A percentile compares a stretch with the other conserved stretches of the same genome.
These are phyloP conservation scores for Astreopora myriophthalma DNA, from an alignment of 64 coral and sea anemone genomes.

Conservation along the genomic window DNA sequence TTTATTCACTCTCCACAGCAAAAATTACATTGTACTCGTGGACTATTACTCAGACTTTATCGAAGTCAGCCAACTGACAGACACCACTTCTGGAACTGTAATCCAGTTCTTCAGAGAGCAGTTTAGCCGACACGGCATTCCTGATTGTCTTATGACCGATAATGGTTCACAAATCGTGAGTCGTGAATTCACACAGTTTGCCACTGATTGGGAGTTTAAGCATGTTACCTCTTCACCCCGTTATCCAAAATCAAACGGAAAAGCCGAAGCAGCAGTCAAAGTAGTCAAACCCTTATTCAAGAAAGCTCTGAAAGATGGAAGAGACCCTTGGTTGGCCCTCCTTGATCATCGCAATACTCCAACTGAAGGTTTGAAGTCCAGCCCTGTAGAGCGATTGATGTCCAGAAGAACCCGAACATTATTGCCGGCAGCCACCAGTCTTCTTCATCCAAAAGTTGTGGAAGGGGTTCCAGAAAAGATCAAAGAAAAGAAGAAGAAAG, in stretches of 20 bases:
- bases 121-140: constrained; percentile 26
- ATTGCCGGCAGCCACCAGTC: constrained; percentile 37
- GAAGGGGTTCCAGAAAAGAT: constrained; percentile 53
- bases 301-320: constrained; percentile 51
- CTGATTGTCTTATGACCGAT: constrained; percentile 32
- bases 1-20: background rate
- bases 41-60: constrained; percentile 36
- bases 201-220: constrained; percentile 56
- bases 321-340: constrained; percentile 53
- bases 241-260: constrained; percentile 57
- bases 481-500: constrained; percentile 32
- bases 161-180: constrained; percentile 12
- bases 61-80: background rate
- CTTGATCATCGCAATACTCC: constrained; percentile 58
- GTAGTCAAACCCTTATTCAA: constrained; percentile 40
- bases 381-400: constrained; percentile 45
- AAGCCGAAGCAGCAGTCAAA: constrained; percentile 55
- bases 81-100: background rate
- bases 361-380: constrained; percentile 58
- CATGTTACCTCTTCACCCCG: constrained; percentile 59
- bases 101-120: background rate
- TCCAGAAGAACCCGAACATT: constrained; percentile 64
- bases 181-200: constrained; percentile 12
- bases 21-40: no score
- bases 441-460: constrained; percentile 44